Percentiles rank a stretch among this genome's conserved stretches.
phyloP scores from a whole-genome alignment of 1,140 invertebrate species.

The Drosophila quadrilineata region DNA sequence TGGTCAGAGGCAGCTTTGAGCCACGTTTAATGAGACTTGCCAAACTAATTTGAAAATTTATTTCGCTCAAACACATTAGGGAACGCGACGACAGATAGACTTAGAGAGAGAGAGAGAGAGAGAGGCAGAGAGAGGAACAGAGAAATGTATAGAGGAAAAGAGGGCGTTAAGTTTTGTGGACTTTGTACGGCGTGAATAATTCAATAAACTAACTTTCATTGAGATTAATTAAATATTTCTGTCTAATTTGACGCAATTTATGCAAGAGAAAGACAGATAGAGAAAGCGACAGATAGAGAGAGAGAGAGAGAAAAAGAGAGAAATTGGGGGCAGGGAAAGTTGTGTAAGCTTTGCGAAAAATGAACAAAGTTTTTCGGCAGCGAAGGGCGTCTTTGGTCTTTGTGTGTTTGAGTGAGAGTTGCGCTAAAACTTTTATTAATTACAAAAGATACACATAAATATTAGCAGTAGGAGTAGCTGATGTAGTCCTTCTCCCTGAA shows the following conservation, averaged over 20 bases:
- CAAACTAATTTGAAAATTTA: conserved; percentile 67
- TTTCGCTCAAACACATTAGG: conserved; percentile 40
- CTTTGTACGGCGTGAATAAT: conserved; percentile 55
- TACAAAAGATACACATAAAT: conserved; percentile 75
- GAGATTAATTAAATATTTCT: conserved; percentile 80
- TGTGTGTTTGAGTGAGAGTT: not conserved
- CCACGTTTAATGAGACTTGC: conserved; percentile 63
- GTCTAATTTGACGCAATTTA: conserved; percentile 79
- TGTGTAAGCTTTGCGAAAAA: no score
- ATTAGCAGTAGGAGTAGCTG: conserved; percentile 29
- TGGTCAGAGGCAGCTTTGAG: not conserved
- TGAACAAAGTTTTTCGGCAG: conserved; percentile 56
- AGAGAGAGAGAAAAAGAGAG: not conserved
- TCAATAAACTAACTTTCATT: conserved; percentile 73
- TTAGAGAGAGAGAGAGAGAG: not conserved
- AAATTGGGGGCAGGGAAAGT: no score
- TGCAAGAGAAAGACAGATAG: conserved; percentile 45
- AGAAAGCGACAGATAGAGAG: no score
- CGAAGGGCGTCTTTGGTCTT: not conserved
- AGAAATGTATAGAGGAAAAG: no score
- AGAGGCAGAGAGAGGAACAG: not conserved
- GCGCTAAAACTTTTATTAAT: conserved; percentile 77
- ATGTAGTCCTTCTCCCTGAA: not conserved
- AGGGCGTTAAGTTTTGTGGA: not conserved
- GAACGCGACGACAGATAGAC: conserved; percentile 18